phyloP scores from a whole-genome alignment of 2,888 invertebrate species.

The Baronia brevicornis region DNA sequence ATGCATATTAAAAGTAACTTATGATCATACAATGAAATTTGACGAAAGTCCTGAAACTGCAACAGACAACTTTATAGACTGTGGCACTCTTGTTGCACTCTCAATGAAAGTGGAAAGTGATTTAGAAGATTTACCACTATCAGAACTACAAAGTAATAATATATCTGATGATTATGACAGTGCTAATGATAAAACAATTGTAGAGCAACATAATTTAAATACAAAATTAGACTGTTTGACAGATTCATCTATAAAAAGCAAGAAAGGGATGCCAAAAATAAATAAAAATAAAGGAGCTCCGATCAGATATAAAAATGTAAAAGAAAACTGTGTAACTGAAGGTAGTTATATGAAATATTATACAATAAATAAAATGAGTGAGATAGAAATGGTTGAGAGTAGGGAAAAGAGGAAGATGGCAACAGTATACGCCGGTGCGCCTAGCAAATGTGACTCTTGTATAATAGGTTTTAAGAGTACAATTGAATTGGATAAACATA shows the following conservation, averaged over 20 bases:
- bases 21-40: slow-evolving; percentile 17
- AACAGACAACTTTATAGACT: slow-evolving; percentile 41
- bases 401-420: slow-evolving; percentile 21
- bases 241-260: too few species aligned
- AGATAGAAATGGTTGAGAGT: slow-evolving; percentile 27
- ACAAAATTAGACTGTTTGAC: slow-evolving; percentile 13
- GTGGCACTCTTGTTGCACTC: slow-evolving; percentile 23
- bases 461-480: slow-evolving; percentile 27
- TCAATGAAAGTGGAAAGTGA: slow-evolving; percentile 31
- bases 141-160: slow-evolving; percentile 26
- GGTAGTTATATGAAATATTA: slow-evolving; percentile 22
- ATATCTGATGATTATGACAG: slow-evolving; percentile 11
- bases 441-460: slow-evolving; percentile 42
- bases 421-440: slow-evolving; percentile 20
- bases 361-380: slow-evolving; percentile 21
- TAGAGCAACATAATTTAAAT: slow-evolving; percentile 12
- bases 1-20: slow-evolving; percentile 16
- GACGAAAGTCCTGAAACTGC: slow-evolving; percentile 13
- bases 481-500: slow-evolving; percentile 30
- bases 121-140: slow-evolving; percentile 37
- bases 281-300: slow-evolving; percentile 17
- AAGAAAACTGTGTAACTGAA: slow-evolving; percentile 8
- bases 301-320: slow-evolving; percentile 16
- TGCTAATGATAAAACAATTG: slow-evolving; percentile 6
- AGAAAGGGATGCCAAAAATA: too few species aligned